Evolutionary conservation across 64 coral and sea anemone species (phyloP), one percentile per base, ranked within the genome.

Genomic region (Actinia equina): DNA sequence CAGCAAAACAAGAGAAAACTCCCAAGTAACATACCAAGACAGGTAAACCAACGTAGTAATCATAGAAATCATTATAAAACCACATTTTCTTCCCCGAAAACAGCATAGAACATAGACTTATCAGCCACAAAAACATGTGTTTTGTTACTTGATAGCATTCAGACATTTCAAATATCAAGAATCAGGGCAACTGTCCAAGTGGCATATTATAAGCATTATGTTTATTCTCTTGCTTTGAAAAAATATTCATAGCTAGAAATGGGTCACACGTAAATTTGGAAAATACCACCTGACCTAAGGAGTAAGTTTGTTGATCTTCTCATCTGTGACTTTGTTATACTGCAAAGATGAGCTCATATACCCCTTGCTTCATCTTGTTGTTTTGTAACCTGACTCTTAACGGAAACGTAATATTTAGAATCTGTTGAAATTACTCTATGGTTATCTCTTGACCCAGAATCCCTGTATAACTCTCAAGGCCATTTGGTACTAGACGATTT

Each of bases 1-100:
- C 83, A 85, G 30, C 83, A 60, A 85, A 85, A 63, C 83, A 85
- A 85, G 83, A 85, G 52, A 85, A 85, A 85, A 85, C 44, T 60
- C 30, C 55, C 83, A 44, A 85, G 83, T 60, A 85, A 43, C 30
- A 62, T 63, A 43, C 83, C 83, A 51, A 55, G 83, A 85, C 83
- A 85, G 83, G 83, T 85, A 85, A 85, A 85, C 42, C 55, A 11
- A 63, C 52, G 0, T 57, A 22, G 15, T 9, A 27, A 7, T 23
- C 30, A 45, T 19, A 82, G 22, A 22, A 49, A 82, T 23, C 44
- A 82, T 51, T 51, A 16, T 52, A 52, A 82, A 15, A 41, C 18
- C n/a, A n/a, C 20, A 41, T 85, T 16, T 85, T 44, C 42, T 43
- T 85, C 6, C 51, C 2, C 44, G 17, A 74, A 74, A 74, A 74